These are phyloP conservation scores for Ranitomeya variabilis DNA, from an alignment of 2,113 vertebrate species.

Conservation along the genomic window DNA sequence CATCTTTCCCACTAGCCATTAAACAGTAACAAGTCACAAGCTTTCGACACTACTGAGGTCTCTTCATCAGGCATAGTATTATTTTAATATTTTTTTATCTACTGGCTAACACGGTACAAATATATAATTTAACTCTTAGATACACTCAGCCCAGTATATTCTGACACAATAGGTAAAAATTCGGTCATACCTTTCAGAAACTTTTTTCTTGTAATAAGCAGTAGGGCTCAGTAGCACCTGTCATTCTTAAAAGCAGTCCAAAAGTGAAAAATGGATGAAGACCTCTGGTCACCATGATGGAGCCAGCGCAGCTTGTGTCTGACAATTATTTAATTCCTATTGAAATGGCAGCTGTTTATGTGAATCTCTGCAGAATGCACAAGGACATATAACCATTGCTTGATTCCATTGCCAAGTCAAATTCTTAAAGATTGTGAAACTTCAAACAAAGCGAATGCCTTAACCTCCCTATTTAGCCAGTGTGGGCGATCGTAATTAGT, in stretches of 20 bases:
- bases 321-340: neutral
- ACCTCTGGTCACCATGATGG: neutral
- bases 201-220: neutral
- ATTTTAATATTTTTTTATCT: no score
- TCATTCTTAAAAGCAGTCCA: neutral
- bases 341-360: constrained; percentile 30
- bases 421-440: constrained; percentile 28
- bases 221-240: neutral
- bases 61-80: no score
- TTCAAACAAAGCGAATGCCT: constrained; percentile 21
- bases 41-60: no score
- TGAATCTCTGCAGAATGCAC: neutral
- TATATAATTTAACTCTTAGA: neutral
- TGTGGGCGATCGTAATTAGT: constrained; percentile 36
- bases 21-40: no score
- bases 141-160: neutral
- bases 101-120: no score
- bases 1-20: no score
- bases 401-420: constrained; percentile 17
- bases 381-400: constrained; percentile 11
- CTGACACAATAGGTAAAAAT: neutral
- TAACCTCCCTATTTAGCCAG: neutral
- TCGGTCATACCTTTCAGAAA: neutral
- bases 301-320: neutral
- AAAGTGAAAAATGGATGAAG: neutral